Evolutionary conservation across 2,113 vertebrate genomes (phyloP).

Genomic region (Neofelis nebulosa): DNA sequence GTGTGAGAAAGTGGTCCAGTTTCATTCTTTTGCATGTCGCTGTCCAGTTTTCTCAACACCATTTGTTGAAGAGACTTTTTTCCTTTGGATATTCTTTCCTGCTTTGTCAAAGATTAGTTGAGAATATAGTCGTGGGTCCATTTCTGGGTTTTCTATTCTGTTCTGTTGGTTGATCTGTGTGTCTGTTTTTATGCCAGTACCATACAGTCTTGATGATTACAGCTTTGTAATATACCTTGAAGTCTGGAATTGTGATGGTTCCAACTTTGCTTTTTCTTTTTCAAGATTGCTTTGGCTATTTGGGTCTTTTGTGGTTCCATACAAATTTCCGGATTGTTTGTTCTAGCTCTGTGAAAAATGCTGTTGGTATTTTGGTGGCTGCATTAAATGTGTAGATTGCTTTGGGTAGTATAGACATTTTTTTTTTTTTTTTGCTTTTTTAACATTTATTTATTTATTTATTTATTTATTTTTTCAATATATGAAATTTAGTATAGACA

Average conservation of each 20-base stretch:
- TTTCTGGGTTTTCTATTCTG: not conserved
- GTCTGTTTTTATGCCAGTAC: not conserved
- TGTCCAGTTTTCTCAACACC: not conserved
- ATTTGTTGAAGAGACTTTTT: not conserved
- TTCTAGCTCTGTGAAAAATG: not conserved
- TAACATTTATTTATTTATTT: too few species aligned
- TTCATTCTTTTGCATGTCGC: not conserved
- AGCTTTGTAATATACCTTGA: not conserved
- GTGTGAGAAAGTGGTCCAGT: not conserved
- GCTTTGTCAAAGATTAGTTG: not conserved
- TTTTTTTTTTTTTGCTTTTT: not conserved
- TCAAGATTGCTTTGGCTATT: not conserved
- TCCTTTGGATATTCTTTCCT: not conserved
- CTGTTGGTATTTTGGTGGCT: not conserved
- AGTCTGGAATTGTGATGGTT: not conserved
- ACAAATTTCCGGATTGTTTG: not conserved
- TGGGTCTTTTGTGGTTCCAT: not conserved
- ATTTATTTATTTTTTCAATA: too few species aligned
- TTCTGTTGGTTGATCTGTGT: not conserved
- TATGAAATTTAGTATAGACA: not conserved
- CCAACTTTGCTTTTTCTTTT: not conserved
- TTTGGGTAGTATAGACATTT: not conserved
- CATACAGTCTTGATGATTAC: not conserved
- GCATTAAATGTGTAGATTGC: not conserved
- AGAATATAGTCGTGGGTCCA: not conserved